Conservation (phyloP, 2,113 vertebrate species). For the Hemiprocne comata region DNA sequence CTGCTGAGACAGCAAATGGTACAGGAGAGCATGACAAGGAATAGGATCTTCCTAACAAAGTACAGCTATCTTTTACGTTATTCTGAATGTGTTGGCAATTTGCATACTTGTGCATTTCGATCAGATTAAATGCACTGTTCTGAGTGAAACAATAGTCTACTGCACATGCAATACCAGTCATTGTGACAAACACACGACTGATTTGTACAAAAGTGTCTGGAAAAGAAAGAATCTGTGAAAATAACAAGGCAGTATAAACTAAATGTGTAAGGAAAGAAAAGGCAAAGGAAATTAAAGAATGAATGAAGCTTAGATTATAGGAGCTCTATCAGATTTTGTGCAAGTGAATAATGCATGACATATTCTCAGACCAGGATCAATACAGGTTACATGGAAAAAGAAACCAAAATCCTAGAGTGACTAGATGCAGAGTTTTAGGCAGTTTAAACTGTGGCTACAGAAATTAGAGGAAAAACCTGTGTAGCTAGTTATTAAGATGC, state of each 20-base stretch:
- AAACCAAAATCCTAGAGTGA: background rate
- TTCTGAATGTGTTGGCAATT: background rate
- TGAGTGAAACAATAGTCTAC: background rate
- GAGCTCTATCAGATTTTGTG: background rate
- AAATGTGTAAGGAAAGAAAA: background rate
- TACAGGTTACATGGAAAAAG: background rate
- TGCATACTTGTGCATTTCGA: fast-evolving
- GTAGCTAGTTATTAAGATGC: background rate
- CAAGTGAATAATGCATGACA: background rate
- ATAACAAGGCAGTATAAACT: background rate
- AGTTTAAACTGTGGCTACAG: background rate
- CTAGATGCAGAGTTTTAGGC: background rate
- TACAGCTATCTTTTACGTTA: background rate
- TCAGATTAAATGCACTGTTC: background rate
- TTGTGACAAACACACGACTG: background rate
- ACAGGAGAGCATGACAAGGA: background rate
- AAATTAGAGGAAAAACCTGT: background rate
- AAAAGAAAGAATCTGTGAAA: background rate
- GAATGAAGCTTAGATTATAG: background rate
- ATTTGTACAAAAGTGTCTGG: background rate
- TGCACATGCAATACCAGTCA: background rate
- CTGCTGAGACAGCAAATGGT: background rate
- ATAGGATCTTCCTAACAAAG: background rate
- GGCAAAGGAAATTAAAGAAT: background rate
- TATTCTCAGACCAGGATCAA: background rate